Evolutionary conservation across 1,140 invertebrate genomes (phyloP), one percentile per base, ranked within the genome.

Genomic region (Drosophila serrata): DNA sequence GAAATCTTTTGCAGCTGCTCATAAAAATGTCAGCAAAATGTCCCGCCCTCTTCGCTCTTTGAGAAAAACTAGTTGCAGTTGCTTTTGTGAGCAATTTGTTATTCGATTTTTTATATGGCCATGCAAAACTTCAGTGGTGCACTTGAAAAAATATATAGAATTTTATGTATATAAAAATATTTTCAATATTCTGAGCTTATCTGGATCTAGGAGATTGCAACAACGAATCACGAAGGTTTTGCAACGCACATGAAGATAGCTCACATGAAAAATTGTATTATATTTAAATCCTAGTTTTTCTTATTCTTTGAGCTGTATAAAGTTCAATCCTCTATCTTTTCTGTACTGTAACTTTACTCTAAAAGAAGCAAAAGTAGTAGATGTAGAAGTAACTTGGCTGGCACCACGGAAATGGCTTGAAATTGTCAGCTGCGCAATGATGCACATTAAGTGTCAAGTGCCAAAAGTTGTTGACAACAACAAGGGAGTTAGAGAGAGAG

Each of bases 401-500:
- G 65, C 85, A 84, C 72, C 81, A 85, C 80, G 84, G 85, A 88
- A 88, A 84, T 88, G 81, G 84, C 84, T 84, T 84, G 84, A 81
- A 90, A 88, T 90, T 88, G 84, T 88, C 85, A 88, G 84, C 80
- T 84, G 84, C 84, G 84, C 84, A 90, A 85, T 90, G 84, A 88
- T 88, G 84, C 84, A 88, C 84, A 88, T 88, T 88, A 90, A 88
- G 81, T 90, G 84, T 90, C 85, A 90, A 90, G 85, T 88, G 76
- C 76, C 80, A 88, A 84, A 88, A 90, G 80, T 88, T 90, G 77
- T 81, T 90, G 84, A 88, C 84, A 84, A 84, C 84, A 87, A 79
- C 59, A 69, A 43, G 22, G 75, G 15, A 70, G 39, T 55, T 35
- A 61, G 42, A 31, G 37, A 42, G 22, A 63, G 48, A 60, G 24